These are phyloP conservation scores for Podilymbus podiceps DNA, from an alignment of 2,113 vertebrate genomes.

Conservation along the genomic window DNA sequence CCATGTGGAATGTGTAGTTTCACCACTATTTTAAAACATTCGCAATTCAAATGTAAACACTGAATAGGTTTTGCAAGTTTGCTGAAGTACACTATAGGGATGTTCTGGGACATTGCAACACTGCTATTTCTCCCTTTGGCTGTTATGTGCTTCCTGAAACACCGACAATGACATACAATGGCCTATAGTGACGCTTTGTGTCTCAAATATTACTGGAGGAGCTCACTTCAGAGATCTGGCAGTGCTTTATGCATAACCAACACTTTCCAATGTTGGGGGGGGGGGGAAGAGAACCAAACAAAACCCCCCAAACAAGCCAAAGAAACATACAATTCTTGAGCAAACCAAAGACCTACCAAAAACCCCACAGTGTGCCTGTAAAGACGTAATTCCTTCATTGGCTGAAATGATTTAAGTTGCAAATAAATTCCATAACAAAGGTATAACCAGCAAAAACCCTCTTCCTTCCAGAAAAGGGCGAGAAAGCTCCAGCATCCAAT, in stretches of 20 bases:
- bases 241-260: not conserved
- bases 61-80: not conserved
- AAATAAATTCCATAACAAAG: not conserved
- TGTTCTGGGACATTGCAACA: not conserved
- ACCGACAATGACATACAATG: not conserved
- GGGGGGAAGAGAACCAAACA: too few species aligned
- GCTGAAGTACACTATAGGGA: not conserved
- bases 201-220: not conserved
- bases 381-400: not conserved
- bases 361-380: not conserved
- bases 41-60: not conserved
- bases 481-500: not conserved
- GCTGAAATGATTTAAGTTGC: not conserved
- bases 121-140: not conserved
- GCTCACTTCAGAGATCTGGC: not conserved
- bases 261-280: not conserved
- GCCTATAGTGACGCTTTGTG: not conserved
- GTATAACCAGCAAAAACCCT: not conserved
- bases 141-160: not conserved
- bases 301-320: too few species aligned
- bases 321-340: not conserved
- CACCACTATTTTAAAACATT: not conserved
- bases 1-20: not conserved
- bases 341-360: not conserved
- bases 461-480: not conserved